A percentile compares a stretch with the other conserved stretches of the same genome.
Evolutionary conservation across 2,888 invertebrate genomes (phyloP).

Genomic region (Norana najaformis): DNA sequence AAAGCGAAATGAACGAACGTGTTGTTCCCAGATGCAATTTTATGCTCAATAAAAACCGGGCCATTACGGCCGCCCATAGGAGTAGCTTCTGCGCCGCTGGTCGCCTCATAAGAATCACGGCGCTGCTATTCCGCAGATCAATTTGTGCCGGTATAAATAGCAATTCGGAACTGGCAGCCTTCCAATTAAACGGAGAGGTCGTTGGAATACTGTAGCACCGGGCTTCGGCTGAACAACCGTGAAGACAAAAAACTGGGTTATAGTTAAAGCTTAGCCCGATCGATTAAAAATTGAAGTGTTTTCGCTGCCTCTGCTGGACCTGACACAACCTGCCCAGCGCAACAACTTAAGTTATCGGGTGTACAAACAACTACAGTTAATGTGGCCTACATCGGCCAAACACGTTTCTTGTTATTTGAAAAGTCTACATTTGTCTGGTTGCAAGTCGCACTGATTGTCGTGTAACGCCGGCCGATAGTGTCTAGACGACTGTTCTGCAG

Average conservation of each 20-base stretch:
- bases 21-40: constrained; percentile 13
- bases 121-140: constrained; percentile 13
- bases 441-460: not conserved
- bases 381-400: not conserved
- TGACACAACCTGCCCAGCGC: not conserved
- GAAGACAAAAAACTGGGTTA: not conserved
- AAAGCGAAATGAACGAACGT: constrained; percentile 13
- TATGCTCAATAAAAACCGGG: constrained; percentile 13
- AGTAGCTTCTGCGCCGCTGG: not conserved
- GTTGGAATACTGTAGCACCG: not conserved
- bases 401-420: not conserved
- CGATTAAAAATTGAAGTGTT: not conserved
- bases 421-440: not conserved
- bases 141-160: not conserved
- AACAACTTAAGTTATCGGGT: not conserved
- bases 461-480: too few relatives aligned
- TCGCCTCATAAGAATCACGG: not conserved
- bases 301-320: not conserved
- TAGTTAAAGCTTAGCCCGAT: not conserved
- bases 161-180: constrained; percentile 2
- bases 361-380: not conserved
- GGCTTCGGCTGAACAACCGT: not conserved
- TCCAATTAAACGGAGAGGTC: not conserved
- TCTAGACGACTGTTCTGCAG: too few relatives aligned
- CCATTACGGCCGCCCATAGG: not conserved